Evolutionary conservation across 2,888 invertebrate species (phyloP), one percentile per base, ranked within the genome.

Genomic region (Opisthograptis luteolata): DNA sequence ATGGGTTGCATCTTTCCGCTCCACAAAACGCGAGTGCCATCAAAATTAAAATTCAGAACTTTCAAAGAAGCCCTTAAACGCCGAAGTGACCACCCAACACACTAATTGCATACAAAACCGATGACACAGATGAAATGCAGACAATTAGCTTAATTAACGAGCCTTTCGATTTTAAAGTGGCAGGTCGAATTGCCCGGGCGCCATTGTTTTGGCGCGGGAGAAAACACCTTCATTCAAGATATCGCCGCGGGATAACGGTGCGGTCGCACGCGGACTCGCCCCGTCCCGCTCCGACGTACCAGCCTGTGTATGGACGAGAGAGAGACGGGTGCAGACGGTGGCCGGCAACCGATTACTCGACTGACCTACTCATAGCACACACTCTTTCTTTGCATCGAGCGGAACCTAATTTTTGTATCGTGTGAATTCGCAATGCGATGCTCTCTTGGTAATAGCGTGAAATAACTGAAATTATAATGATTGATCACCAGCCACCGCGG

Each of bases 321-420:
- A 62, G 78, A 65, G 83, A 84, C 54, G 50, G 69, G 20, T 19
- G 70, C 75, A 76, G 80, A 79, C 82, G 78, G 73, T 79, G 76
- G 79, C 79, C 79, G 73, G 83, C 81, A 81, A 84, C 77, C 81
- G 76, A 86, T 87, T 87, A 89, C 87, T 89, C 89, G 90, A 90
- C 82, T 91, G 91, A 91, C 91, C 91, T 88, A 91, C 89, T 90
- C 87, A 81, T 47, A 69, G 80, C 76, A 81, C 85, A 89, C 83
- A 91, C 91, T 92, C 91, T 92, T 92, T 92, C 91, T 92, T 87
- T 84, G 81, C 81, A 75, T 83, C 87, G 87, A 87, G 79, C 82
- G 86, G 82, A 87, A 91, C 89, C 91, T 89, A 88, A 88, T 90
- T 91, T 85, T 85, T 81, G 78, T 81, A 78, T 77, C 82, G 81